Base-by-base conservation (phyloP, 2,888 invertebrate genomes). In the Dione juno region DNA sequence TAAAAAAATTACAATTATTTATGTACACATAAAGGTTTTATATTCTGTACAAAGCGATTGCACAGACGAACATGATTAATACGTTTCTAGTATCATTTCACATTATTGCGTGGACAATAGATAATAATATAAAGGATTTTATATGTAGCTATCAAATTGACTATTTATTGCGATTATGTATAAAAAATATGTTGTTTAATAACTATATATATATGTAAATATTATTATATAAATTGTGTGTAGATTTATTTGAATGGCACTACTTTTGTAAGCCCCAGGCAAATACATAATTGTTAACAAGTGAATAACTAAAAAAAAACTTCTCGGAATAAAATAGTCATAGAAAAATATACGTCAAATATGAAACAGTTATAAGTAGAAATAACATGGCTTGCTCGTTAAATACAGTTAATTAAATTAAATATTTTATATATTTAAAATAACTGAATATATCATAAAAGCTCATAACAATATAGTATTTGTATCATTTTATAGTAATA, bases 1-100 rank as follows among this genome's bases (percentile, higher is more conserved):
- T 91, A 89, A 90, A 85, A 50, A 91, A 91, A 89, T 90, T 88
- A 90, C 88, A 89, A 84, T 84, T 84, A 90, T 87, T 84, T 88
- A 91, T 89, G 83, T 89, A 90, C 89, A 90, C 82, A 82, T 78
- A 80, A 79, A 81, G 79, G 78, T 80, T 79, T 82, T 84, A 77
- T 78, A 77, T 76, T 76, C 77, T 75, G 86, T 84, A 81, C 83
- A 82, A 84, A 87, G 85, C 82, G 78, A 83, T 79, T 84, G 87
- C 81, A 85, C 84, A 85, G 82, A 83, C 69, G 72, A 84, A 84
- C 78, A 75, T 77, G 74, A 75, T 75, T 77, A 79, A 75, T 75
- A 75, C 66, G 73, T 75, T 65, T 73, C 68, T 74, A 68, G 71
- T 64, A 67, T 70, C 70, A 75, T 66, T 71, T 72, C 69, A 74